These are phyloP conservation scores for Darevskia mixta DNA, from an alignment of 2,797 vertebrate genomes.

Conservation along the genomic window DNA sequence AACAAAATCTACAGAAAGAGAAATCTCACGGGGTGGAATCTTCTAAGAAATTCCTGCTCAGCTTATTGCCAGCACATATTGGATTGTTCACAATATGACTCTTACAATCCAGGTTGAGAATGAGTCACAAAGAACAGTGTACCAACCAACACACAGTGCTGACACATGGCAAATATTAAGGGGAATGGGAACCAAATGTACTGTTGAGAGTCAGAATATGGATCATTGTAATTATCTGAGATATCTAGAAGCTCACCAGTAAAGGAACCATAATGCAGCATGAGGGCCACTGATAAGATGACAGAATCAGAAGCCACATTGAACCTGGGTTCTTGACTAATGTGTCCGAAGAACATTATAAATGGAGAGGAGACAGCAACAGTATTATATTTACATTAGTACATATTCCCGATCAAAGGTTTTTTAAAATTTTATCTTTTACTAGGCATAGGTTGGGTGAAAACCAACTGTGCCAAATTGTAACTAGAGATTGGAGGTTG, in stretches of 20 bases:
- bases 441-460: too few species aligned
- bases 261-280: background rate
- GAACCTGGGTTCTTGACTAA: background rate
- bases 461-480: background rate
- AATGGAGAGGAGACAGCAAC: background rate
- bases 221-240: background rate
- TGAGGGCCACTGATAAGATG: background rate
- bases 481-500: background rate
- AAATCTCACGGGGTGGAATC: too few species aligned
- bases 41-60: too few species aligned
- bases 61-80: too few species aligned
- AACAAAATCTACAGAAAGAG: too few species aligned
- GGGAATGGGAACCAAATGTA: background rate
- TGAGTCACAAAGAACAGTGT: background rate
- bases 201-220: background rate
- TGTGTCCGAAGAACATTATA: background rate
- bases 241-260: background rate
- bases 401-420: background rate
- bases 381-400: background rate
- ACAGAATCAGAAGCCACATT: background rate
- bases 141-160: background rate
- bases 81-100: too few species aligned
- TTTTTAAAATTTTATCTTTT: background rate
- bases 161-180: background rate
- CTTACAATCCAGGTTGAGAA: too few species aligned